Evolutionary conservation across 1,140 invertebrate genomes (phyloP).

Genomic region (Ridgeia piscesae): DNA sequence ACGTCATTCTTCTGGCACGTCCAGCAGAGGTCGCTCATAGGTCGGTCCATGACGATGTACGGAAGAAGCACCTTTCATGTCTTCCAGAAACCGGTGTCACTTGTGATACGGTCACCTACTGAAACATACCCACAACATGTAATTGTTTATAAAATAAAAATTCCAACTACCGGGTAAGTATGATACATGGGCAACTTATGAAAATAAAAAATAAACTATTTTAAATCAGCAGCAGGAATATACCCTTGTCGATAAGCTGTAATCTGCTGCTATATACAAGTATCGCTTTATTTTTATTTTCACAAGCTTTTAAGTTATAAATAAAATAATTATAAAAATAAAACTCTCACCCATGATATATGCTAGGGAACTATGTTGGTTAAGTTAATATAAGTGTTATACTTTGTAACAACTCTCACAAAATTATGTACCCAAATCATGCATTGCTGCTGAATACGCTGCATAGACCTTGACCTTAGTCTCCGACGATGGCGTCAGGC

Average conservation of each 20-base stretch:
- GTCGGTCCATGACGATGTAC: slow-evolving; percentile 26
- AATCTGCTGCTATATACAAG: too few relatives aligned
- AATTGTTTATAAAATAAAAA: too few relatives aligned
- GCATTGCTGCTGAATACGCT: background rate
- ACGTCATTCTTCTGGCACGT: slow-evolving; percentile 34
- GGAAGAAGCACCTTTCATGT: slow-evolving; percentile 29
- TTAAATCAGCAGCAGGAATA: too few relatives aligned
- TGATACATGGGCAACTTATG: too few relatives aligned
- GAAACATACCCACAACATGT: background rate
- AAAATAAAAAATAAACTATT: too few relatives aligned
- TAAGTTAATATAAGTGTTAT: background rate
- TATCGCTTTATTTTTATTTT: too few relatives aligned
- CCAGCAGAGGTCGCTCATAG: slow-evolving; percentile 37
- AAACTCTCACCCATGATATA: too few relatives aligned
- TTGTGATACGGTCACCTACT: slow-evolving; percentile 14
- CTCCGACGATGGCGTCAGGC: background rate
- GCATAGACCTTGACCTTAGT: background rate
- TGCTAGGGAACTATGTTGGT: too few relatives aligned
- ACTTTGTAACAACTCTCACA: background rate
- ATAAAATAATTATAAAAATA: too few relatives aligned
- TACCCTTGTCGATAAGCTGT: too few relatives aligned
- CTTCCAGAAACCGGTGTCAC: background rate
- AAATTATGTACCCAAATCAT: background rate
- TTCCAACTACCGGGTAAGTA: too few relatives aligned
- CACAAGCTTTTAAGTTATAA: too few relatives aligned